Base-by-base conservation (phyloP, 2,888 invertebrate genomes). In the Morinoia aosen region DNA sequence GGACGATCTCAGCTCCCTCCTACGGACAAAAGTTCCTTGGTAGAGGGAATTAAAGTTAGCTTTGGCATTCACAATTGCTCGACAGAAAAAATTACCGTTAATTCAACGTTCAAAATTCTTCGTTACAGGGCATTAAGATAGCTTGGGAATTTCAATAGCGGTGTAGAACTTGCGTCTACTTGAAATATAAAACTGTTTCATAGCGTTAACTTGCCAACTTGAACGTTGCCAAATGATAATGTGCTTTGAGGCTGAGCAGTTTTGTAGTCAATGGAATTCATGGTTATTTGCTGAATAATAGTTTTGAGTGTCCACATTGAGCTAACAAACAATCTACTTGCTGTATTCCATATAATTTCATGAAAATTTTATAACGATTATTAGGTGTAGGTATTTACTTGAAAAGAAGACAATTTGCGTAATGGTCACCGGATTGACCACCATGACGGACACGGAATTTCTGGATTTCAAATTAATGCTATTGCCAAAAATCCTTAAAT, bases 1-100 rank as follows among this genome's bases (percentile, higher is more conserved):
- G 95, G 95, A 48, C 33, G 57, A 57, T n/a, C 57, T 56, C 93
- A 57, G 57, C 93, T 33, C 93, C 57, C 93, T 57, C 93, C 93
- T 93, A 93, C 57, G 93, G 93, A 93, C 19, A 93, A 93, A 93
- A 93, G 93, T 93, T 57, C 11, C 57, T 90, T 90, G 90, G 39
- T 40, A 90, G 90, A 25, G 76, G 76, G 76, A 76, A 76, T 16
- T 76, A 12, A 33, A 33, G 76, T 76, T 33, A 76, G 33, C 76
- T 25, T 76, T 33, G 25, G 33, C 10, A 76, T 76, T 76, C 76
- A 76, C 16, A 76, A 33, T 76, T 33, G 33, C 10, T 76, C 8
- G 76, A 12, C 25, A 25, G 76, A 33, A 33, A 11, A 33, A 76
- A 76, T 76, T 76, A 33, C 25, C 33, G 33, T 19, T 33, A 76